Conservation (phyloP, 2,797 vertebrate genomes). For the Arnoldichthys spilopterus region DNA sequence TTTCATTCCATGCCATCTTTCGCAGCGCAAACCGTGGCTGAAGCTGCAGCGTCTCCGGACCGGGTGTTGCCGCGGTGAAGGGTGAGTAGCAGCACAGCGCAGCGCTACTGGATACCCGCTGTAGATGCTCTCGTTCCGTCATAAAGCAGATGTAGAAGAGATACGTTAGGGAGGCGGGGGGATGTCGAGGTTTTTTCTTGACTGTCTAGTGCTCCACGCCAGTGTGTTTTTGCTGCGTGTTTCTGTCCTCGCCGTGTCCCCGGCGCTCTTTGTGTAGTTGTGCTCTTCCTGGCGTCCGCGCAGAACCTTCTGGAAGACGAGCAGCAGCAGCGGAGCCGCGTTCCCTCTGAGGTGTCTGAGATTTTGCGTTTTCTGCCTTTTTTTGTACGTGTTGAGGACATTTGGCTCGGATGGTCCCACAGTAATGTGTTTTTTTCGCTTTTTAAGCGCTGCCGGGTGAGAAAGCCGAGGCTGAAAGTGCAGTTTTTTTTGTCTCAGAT, state of each 20-base stretch:
- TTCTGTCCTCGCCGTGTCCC: neutral
- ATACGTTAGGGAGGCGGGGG: neutral
- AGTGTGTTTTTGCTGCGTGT: neutral
- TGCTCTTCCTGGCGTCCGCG: neutral
- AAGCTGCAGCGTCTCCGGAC: neutral
- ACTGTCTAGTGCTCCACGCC: neutral
- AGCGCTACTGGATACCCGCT: too few relatives aligned
- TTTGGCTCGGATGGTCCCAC: neutral
- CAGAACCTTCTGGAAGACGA: conserved; percentile 39
- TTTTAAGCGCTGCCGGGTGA: neutral
- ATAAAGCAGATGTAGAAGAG: neutral
- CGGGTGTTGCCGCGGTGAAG: neutral
- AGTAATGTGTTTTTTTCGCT: neutral
- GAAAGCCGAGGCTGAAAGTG: neutral
- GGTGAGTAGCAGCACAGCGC: neutral
- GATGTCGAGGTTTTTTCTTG: neutral
- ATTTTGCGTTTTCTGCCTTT: too few relatives aligned
- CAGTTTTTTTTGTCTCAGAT: neutral
- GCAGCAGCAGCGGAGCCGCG: neutral
- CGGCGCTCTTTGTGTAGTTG: conserved; percentile 4
- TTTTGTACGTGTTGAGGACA: neutral
- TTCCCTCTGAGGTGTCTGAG: neutral
- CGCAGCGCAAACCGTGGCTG: conserved; percentile 64
- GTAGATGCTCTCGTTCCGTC: neutral
- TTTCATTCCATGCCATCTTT: conserved; percentile 71